Conservation (phyloP, 2,113 vertebrate species). For the Columbina picui region DNA sequence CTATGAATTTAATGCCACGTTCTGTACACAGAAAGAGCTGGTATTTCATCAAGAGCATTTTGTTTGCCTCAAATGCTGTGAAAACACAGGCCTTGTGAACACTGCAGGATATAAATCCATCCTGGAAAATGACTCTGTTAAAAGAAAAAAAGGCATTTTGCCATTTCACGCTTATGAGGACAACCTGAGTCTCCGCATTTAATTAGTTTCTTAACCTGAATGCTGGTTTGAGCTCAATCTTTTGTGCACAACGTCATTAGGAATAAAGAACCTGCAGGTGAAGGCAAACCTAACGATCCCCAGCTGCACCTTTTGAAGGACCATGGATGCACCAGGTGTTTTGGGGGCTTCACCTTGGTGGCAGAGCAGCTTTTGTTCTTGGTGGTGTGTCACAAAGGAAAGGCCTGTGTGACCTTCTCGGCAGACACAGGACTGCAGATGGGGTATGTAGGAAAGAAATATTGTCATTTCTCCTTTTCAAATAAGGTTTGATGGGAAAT, state of each 20-base stretch:
- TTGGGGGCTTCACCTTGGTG: not conserved
- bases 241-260: not conserved
- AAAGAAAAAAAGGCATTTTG: not conserved
- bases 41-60: conserved; percentile 47
- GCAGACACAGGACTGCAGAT: not conserved
- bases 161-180: conserved; percentile 21
- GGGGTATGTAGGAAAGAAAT: not conserved
- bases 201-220: not conserved
- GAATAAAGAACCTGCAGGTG: not conserved
- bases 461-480: not conserved
- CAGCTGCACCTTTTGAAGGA: not conserved
- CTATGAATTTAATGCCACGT: conserved; percentile 74
- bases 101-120: conserved; percentile 17
- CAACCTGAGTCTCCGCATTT: not conserved
- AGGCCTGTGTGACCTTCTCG: fast-evolving
- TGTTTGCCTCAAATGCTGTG: conserved; percentile 50
- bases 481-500: not conserved
- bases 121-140: conserved; percentile 11
- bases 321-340: fast-evolving
- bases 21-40: conserved; percentile 53
- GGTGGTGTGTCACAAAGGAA: not conserved
- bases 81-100: conserved; percentile 59
- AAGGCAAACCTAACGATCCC: not conserved
- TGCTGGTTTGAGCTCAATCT: not conserved
- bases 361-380: not conserved